Conservation (phyloP, 2,888 invertebrate species). For the Acanthopleura granulata region DNA sequence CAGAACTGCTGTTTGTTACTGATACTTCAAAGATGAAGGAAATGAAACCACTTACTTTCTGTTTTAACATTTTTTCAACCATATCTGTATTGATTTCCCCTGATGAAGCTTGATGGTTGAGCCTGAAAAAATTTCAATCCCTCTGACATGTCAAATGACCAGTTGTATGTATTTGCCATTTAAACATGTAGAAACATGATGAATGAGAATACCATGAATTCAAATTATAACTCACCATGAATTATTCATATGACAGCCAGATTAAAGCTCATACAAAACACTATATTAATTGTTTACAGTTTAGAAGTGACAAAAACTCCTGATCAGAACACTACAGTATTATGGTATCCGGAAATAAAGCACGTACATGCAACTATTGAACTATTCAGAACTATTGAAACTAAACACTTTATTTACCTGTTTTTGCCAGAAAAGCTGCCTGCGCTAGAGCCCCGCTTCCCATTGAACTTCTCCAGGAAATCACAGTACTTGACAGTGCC, state of each 20-base stretch:
- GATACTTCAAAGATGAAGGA: not conserved
- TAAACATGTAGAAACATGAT: too few species aligned
- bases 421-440: not conserved
- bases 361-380: conserved; percentile 26
- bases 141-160: too few species aligned
- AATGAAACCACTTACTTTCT: conserved; percentile 46
- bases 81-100: conserved; percentile 59
- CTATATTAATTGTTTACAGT: too few species aligned
- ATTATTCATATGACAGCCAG: too few species aligned
- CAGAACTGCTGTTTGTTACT: not conserved
- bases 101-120: not conserved
- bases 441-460: conserved; percentile 23
- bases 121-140: not conserved
- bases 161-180: too few species aligned
- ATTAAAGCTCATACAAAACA: too few species aligned
- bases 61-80: conserved; percentile 62
- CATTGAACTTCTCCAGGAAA: conserved; percentile 55
- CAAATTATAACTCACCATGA: too few species aligned
- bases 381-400: conserved; percentile 21
- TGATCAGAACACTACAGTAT: too few species aligned
- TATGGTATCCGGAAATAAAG: conserved; percentile 24
- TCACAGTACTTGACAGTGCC: conserved; percentile 59
- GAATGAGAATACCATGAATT: too few species aligned
- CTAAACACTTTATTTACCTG: not conserved
- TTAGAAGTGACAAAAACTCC: too few species aligned